These are phyloP conservation scores for Eupithecia tripunctaria DNA, from an alignment of 2,888 invertebrate genomes.

Conservation along the genomic window DNA sequence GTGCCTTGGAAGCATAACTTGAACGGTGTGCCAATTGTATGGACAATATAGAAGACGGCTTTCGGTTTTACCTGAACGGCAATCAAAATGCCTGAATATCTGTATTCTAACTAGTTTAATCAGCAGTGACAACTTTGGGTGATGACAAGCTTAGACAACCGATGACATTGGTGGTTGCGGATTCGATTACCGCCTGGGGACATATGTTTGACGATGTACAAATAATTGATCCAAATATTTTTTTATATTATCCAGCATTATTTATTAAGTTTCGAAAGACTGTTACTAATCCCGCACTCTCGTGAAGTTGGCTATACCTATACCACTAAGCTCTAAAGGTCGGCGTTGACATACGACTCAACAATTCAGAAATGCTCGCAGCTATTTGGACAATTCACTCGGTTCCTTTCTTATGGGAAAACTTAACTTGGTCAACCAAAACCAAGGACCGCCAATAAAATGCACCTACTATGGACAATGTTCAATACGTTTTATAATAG, in stretches of 20 bases:
- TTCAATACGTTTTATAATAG: background rate
- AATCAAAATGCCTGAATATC: background rate
- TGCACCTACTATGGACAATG: background rate
- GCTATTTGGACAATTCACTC: slow-evolving; percentile 5
- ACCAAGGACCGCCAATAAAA: background rate
- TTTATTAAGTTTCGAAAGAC: background rate
- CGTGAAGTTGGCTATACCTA: background rate
- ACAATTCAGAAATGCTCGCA: background rate
- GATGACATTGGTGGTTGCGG: too few species aligned
- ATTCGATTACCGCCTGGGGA: too few species aligned
- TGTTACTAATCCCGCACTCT: background rate
- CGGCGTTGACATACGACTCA: background rate
- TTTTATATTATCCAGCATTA: too few species aligned
- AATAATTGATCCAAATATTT: too few species aligned
- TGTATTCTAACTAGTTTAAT: background rate
- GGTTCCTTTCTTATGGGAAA: slow-evolving; percentile 12
- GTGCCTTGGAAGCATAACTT: background rate
- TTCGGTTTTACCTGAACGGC: background rate
- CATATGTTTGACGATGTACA: too few species aligned
- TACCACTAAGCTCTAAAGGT: background rate
- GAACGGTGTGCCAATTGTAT: background rate
- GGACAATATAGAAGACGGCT: background rate
- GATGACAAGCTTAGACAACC: background rate
- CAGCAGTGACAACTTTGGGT: background rate
- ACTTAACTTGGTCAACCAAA: background rate